A percentile compares a stretch with the other conserved stretches of the same genome.
Conservation (phyloP, 2,888 invertebrate species). For the Sinhomidia bicolor region DNA sequence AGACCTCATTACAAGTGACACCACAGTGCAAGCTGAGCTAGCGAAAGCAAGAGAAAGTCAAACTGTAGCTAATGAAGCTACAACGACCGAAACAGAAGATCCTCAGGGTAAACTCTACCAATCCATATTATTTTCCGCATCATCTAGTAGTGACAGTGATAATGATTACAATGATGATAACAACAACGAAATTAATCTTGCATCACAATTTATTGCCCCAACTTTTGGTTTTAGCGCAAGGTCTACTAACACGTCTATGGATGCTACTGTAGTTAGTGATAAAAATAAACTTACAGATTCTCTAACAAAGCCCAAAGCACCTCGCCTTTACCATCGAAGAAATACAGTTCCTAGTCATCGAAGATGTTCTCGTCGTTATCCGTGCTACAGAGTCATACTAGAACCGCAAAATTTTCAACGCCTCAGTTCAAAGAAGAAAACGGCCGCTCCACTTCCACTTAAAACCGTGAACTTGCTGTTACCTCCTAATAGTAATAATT, state of each 20-base stretch:
- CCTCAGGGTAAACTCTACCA: conserved; percentile 57
- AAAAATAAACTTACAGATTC: conserved; percentile 3
- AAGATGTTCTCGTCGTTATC: conserved; percentile 56
- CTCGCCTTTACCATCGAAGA: conserved; percentile 28
- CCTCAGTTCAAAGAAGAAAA: conserved; percentile 46
- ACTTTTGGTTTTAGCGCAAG: neutral
- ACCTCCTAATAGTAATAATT: conserved; percentile 41
- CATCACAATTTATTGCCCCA: conserved; percentile 34
- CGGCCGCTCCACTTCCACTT: conserved; percentile 68
- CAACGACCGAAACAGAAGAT: conserved; percentile 18
- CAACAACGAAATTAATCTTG: conserved; percentile 36
- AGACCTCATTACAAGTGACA: conserved; percentile 10
- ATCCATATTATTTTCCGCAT: conserved; percentile 29
- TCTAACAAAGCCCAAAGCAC: conserved; percentile 4
- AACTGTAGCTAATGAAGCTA: neutral
- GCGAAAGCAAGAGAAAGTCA: conserved; percentile 26
- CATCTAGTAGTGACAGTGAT: conserved; percentile 55
- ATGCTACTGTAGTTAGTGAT: conserved; percentile 1
- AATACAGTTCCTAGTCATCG: conserved; percentile 29
- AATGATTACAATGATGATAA: conserved; percentile 36
- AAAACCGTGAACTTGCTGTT: conserved; percentile 73
- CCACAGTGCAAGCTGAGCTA: neutral
- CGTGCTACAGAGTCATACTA: conserved; percentile 74
- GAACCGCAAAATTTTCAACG: conserved; percentile 63
- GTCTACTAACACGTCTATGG: neutral